Conservation (phyloP, 2,888 invertebrate species). For the Oscheius sp. region DNA sequence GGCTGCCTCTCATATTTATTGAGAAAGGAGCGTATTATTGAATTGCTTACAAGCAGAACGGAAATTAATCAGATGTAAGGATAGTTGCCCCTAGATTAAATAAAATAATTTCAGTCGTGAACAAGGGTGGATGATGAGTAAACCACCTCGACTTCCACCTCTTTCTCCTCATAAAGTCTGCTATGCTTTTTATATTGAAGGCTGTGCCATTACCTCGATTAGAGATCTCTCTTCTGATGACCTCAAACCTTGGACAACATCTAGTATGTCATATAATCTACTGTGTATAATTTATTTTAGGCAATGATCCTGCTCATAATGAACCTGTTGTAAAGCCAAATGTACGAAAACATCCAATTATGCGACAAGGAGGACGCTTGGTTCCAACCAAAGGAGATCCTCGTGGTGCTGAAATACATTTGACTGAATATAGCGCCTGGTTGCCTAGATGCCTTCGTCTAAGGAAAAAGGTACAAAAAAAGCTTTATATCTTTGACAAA, state of each 20-base stretch:
- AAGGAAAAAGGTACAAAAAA: slow-evolving; percentile 50
- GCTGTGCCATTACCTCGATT: slow-evolving; percentile 39
- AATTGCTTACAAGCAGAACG: slow-evolving; percentile 43
- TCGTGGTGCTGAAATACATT: slow-evolving; percentile 47
- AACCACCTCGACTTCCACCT: slow-evolving; percentile 59
- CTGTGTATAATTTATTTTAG: neutral
- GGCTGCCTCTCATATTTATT: slow-evolving; percentile 54
- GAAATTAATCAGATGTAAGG: slow-evolving; percentile 47
- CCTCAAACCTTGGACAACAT: slow-evolving; percentile 55
- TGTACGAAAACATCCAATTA: slow-evolving; percentile 52
- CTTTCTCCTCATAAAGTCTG: slow-evolving; percentile 49
- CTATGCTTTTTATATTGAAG: slow-evolving; percentile 58
- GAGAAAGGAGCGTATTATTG: slow-evolving; percentile 54
- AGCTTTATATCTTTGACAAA: neutral
- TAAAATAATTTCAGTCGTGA: slow-evolving; percentile 42
- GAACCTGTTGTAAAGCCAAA: slow-evolving; percentile 58
- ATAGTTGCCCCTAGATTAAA: neutral
- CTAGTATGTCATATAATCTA: slow-evolving; percentile 35
- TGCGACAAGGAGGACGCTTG: slow-evolving; percentile 40
- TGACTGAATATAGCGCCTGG: slow-evolving; percentile 62
- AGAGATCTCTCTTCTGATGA: slow-evolving; percentile 54
- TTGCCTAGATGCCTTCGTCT: slow-evolving; percentile 54
- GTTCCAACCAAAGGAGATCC: slow-evolving; percentile 48
- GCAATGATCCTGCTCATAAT: slow-evolving; percentile 34
- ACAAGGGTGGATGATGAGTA: slow-evolving; percentile 53